Evolutionary conservation across 2,113 vertebrate genomes (phyloP).

Genomic region (Rhagologus leucostigma): DNA sequence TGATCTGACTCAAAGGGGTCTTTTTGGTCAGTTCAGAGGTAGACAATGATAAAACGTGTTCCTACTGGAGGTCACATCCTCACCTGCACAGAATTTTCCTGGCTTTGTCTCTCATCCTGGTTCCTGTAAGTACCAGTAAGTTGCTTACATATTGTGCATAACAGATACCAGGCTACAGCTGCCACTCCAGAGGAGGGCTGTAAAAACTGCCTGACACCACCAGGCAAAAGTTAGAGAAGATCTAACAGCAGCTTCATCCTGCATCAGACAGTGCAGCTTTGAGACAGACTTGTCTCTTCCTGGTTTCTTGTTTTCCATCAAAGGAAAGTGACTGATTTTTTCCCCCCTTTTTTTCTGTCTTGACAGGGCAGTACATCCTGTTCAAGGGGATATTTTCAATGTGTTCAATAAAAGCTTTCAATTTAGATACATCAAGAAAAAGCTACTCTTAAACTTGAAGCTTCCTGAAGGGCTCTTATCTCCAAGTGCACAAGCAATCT

Average conservation of each 20-base stretch:
- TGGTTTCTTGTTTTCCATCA: slow-evolving; percentile 25
- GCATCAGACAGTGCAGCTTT: neutral
- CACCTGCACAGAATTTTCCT: neutral
- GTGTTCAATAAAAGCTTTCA: slow-evolving; percentile 26
- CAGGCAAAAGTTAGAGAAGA: neutral
- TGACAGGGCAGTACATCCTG: slow-evolving; percentile 21
- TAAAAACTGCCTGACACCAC: neutral
- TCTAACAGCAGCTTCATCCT: neutral
- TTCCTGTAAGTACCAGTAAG: neutral
- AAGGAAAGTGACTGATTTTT: neutral
- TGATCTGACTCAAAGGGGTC: neutral
- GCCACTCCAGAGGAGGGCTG: neutral
- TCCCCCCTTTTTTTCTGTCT: neutral
- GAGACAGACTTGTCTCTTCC: neutral
- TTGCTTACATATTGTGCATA: neutral
- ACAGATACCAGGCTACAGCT: neutral
- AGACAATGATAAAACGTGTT: neutral
- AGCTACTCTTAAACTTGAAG: slow-evolving; percentile 6
- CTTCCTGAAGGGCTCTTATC: slow-evolving; percentile 39
- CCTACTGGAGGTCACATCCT: neutral
- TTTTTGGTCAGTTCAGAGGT: neutral
- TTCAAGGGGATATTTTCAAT: slow-evolving; percentile 32
- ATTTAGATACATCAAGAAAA: slow-evolving; percentile 31
- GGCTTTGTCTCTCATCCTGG: neutral
- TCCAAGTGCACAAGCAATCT: slow-evolving; percentile 4